These are phyloP conservation scores for Emmelina monodactyla DNA, from an alignment of 2,888 invertebrate genomes.

Conservation along the genomic window DNA sequence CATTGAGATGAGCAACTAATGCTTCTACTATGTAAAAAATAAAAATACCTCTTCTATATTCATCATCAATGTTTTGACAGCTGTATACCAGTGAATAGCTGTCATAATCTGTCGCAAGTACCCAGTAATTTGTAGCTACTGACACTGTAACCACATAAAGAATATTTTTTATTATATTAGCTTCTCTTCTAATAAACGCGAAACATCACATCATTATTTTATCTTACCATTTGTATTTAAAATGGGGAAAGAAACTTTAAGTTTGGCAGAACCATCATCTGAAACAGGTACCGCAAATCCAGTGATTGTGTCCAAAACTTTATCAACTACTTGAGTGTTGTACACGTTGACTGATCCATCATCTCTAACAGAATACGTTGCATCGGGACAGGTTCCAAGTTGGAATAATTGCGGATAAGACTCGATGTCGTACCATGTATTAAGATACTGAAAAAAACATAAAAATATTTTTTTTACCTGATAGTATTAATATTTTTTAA, in stretches of 20 bases:
- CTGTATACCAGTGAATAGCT: slow-evolving; percentile 69
- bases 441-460: slow-evolving; percentile 18
- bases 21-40: no score
- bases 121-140: slow-evolving; percentile 20
- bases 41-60: slow-evolving; percentile 18
- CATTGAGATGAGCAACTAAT: no score
- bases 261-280: slow-evolving; percentile 66
- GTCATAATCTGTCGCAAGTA: slow-evolving; percentile 63
- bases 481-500: no score
- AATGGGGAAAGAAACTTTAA: slow-evolving; percentile 65
- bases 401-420: slow-evolving; percentile 31
- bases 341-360: slow-evolving; percentile 23
- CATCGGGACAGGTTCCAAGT: slow-evolving; percentile 32
- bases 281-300: slow-evolving; percentile 38
- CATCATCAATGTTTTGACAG: slow-evolving; percentile 47
- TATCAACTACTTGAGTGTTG: slow-evolving; percentile 33
- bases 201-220: not conserved
- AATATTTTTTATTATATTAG: not conserved
- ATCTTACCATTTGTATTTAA: slow-evolving; percentile 12
- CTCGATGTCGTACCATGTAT: slow-evolving; percentile 38
- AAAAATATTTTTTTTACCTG: no score
- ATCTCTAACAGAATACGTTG: slow-evolving; percentile 21
- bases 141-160: slow-evolving; percentile 16
- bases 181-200: not conserved
- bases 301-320: slow-evolving; percentile 22